phyloP scores from a whole-genome alignment of 2,888 invertebrate species.

The Ethmia dodecea region DNA sequence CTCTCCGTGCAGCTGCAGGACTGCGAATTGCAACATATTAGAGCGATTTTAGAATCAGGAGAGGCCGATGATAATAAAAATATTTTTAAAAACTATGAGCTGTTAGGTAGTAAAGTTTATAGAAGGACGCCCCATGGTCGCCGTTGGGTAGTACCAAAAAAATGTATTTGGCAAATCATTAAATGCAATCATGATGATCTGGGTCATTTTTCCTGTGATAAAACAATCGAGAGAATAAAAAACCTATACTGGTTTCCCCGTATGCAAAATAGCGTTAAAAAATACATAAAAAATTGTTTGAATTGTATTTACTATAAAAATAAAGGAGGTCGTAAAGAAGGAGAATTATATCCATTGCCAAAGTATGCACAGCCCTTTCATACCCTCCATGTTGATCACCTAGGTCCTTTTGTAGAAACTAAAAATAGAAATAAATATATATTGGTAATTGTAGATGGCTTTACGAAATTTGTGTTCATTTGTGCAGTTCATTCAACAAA shows the following conservation, averaged over 20 bases:
- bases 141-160: constrained; percentile 27
- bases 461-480: constrained; percentile 34
- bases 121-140: constrained; percentile 23
- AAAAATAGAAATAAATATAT: constrained; percentile 21
- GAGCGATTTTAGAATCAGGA: constrained; percentile 18
- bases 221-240: constrained; percentile 21
- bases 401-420: constrained; percentile 26
- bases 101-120: constrained; percentile 25
- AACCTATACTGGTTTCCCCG: constrained; percentile 20
- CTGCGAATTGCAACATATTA: constrained; percentile 10
- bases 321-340: constrained; percentile 18
- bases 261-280: constrained; percentile 17
- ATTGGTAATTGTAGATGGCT: too few relatives aligned
- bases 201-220: constrained; percentile 30
- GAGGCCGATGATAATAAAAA: constrained; percentile 20
- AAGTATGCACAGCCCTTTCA: constrained; percentile 26
- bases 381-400: constrained; percentile 28
- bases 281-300: constrained; percentile 30
- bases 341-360: constrained; percentile 17
- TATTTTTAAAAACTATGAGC: constrained; percentile 22
- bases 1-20: constrained; percentile 24
- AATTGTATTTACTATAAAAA: constrained; percentile 32
- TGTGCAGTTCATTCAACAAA: constrained; percentile 18
- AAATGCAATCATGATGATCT: constrained; percentile 27
- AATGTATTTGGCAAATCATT: constrained; percentile 25